Conservation (phyloP, 2,888 invertebrate genomes). For the Aproaerema taeniolella region DNA sequence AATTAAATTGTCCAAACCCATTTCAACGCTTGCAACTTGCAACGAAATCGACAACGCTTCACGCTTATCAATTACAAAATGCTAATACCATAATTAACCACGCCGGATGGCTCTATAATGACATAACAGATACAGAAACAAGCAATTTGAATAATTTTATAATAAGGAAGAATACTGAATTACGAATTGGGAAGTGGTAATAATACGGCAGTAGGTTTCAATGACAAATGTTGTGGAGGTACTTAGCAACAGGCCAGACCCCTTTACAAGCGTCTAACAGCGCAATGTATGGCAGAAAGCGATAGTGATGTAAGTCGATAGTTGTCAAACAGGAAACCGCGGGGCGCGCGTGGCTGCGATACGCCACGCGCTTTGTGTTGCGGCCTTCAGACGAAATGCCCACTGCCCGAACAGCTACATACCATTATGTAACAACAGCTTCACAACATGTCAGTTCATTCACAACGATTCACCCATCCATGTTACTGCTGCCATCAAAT, state of each 20-base stretch:
- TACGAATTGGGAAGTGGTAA: slow-evolving; percentile 53
- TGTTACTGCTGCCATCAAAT: slow-evolving; percentile 30
- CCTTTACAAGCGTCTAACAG: slow-evolving; percentile 69
- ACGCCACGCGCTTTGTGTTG: slow-evolving; percentile 59
- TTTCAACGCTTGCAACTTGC: slow-evolving; percentile 44
- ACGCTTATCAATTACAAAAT: slow-evolving; percentile 42
- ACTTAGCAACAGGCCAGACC: slow-evolving; percentile 68
- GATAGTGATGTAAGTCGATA: slow-evolving; percentile 71
- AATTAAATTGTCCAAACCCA: slow-evolving; percentile 58
- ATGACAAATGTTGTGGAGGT: slow-evolving; percentile 53
- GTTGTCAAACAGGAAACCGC: slow-evolving; percentile 75
- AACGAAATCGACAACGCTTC: slow-evolving; percentile 37
- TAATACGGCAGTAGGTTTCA: slow-evolving; percentile 60
- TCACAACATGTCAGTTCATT: slow-evolving; percentile 62
- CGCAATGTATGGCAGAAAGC: slow-evolving; percentile 68
- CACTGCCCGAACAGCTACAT: slow-evolving; percentile 49
- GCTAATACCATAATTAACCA: slow-evolving; percentile 38
- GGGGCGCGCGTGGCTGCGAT: slow-evolving; percentile 68
- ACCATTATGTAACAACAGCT: slow-evolving; percentile 56
- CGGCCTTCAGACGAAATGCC: slow-evolving; percentile 68
- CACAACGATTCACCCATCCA: slow-evolving; percentile 50
- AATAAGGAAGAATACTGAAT: slow-evolving; percentile 53
- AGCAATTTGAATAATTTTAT: slow-evolving; percentile 46
- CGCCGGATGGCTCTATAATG: slow-evolving; percentile 32
- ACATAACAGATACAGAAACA: slow-evolving; percentile 31